These are phyloP conservation scores for Antheraea pernyi DNA, from an alignment of 1,140 invertebrate species.

Conservation along the genomic window DNA sequence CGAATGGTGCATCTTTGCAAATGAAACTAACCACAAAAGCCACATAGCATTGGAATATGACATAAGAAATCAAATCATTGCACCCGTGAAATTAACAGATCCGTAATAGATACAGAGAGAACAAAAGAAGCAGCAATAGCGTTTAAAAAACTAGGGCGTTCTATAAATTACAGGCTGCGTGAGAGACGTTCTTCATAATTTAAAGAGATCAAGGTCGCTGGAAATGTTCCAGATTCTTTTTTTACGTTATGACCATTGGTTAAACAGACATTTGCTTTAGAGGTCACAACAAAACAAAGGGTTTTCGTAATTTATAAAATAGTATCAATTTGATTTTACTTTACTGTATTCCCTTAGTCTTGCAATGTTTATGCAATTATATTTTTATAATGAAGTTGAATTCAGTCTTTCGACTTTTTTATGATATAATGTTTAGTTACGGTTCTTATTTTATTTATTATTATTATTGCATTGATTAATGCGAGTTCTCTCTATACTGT, in stretches of 20 bases:
- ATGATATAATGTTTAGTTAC: too few species aligned
- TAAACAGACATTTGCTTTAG: not conserved
- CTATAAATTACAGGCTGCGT: conserved; percentile 50
- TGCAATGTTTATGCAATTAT: too few species aligned
- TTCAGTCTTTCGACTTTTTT: too few species aligned
- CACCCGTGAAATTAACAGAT: conserved; percentile 6
- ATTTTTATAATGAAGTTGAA: too few species aligned
- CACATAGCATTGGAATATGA: conserved; percentile 10
- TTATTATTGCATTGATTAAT: too few species aligned
- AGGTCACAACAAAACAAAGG: not conserved
- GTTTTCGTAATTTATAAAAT: not conserved
- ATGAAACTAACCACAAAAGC: conserved; percentile 2
- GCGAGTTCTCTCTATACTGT: too few species aligned
- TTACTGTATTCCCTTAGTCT: too few species aligned
- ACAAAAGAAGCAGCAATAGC: conserved; percentile 32
- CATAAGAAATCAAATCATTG: conserved; percentile 18
- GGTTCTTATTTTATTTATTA: too few species aligned
- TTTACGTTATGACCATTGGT: conserved; percentile 16
- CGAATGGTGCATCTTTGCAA: not conserved
- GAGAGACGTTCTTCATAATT: conserved; percentile 43
- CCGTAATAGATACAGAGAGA: conserved; percentile 9
- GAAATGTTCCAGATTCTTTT: conserved; percentile 56
- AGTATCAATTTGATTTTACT: too few species aligned
- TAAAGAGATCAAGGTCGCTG: conserved; percentile 67
- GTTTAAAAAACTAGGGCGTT: conserved; percentile 46